Conservation (phyloP, 2,888 invertebrate genomes). For the Stenurella melanura region DNA sequence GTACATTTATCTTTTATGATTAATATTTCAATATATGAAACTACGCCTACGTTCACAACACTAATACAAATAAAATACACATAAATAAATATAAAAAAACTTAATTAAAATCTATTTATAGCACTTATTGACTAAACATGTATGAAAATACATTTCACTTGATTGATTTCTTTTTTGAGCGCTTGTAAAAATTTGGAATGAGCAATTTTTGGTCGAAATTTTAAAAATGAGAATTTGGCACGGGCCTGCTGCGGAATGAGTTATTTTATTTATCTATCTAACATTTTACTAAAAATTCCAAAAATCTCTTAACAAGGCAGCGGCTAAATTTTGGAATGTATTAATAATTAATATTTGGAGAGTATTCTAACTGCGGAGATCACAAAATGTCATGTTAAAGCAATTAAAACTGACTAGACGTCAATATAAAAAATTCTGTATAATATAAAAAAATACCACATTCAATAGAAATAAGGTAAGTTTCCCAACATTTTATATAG, state of each 20-base stretch:
- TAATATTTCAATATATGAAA: conserved; percentile 57
- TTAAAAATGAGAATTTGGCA: conserved; percentile 54
- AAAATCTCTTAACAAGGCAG: conserved; percentile 10
- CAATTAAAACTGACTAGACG: conserved; percentile 60
- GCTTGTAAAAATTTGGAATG: conserved; percentile 48
- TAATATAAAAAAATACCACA: conserved; percentile 23
- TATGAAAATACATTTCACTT: conserved; percentile 59
- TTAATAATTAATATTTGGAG: conserved; percentile 33
- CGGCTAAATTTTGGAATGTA: conserved; percentile 45
- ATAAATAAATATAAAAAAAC: conserved; percentile 60
- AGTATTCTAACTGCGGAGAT: conserved; percentile 55
- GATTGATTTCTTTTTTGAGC: conserved; percentile 50
- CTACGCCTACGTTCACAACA: conserved; percentile 62
- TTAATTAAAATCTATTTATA: conserved; percentile 53
- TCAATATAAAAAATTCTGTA: conserved; percentile 46
- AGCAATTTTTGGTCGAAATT: conserved; percentile 56
- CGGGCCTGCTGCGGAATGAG: conserved; percentile 49
- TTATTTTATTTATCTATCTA: conserved; percentile 5
- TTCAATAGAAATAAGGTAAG: conserved; percentile 16
- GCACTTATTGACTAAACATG: conserved; percentile 61
- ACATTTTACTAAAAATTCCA: conserved; percentile 10
- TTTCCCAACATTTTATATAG: conserved; percentile 29
- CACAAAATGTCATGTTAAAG: conserved; percentile 56
- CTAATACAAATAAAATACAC: conserved; percentile 63
- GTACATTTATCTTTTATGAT: conserved; percentile 47